A percentile compares a stretch with the other conserved stretches of the same genome.
These are phyloP conservation scores for Oryzias sinensis DNA, from an alignment of 2,797 vertebrate species.

Conservation along the genomic window DNA sequence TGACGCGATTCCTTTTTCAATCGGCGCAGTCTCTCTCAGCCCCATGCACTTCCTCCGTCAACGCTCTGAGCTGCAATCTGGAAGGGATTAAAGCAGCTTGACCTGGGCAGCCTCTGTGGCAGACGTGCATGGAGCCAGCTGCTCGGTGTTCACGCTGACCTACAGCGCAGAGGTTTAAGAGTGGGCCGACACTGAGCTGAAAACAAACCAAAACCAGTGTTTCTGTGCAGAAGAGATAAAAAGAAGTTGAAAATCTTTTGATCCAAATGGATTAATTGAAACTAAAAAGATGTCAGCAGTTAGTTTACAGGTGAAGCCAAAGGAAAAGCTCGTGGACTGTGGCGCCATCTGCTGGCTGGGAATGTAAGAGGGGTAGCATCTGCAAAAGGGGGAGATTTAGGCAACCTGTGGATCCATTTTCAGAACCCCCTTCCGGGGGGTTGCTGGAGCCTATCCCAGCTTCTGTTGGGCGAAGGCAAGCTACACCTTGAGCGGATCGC, in stretches of 20 bases:
- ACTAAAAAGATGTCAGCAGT: not conserved
- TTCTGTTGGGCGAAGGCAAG: no score
- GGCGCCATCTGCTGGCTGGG: not conserved
- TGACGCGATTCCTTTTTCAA: not conserved
- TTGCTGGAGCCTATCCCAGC: no score
- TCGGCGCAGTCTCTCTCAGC: not conserved
- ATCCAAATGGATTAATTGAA: not conserved
- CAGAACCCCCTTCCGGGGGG: no score
- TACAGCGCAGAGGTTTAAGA: conserved; percentile 14
- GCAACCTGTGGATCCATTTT: no score
- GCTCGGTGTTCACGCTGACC: conserved; percentile 4
- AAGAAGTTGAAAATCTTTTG: not conserved
- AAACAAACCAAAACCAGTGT: not conserved
- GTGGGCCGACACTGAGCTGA: not conserved
- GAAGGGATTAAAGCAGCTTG: conserved; percentile 32
- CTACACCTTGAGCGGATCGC: no score
- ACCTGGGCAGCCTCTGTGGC: conserved; percentile 9
- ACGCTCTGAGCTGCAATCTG: conserved; percentile 32
- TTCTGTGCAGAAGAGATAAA: not conserved
- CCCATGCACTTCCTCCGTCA: conserved; percentile 11
- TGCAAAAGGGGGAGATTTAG: no score
- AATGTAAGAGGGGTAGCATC: no score
- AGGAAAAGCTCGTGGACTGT: not conserved
- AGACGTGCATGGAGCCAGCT: conserved; percentile 4
- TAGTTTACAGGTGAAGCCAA: not conserved